Evolutionary conservation across 2,888 invertebrate genomes (phyloP), one percentile per base, ranked within the genome.

Genomic region (Trisateles emortualis): DNA sequence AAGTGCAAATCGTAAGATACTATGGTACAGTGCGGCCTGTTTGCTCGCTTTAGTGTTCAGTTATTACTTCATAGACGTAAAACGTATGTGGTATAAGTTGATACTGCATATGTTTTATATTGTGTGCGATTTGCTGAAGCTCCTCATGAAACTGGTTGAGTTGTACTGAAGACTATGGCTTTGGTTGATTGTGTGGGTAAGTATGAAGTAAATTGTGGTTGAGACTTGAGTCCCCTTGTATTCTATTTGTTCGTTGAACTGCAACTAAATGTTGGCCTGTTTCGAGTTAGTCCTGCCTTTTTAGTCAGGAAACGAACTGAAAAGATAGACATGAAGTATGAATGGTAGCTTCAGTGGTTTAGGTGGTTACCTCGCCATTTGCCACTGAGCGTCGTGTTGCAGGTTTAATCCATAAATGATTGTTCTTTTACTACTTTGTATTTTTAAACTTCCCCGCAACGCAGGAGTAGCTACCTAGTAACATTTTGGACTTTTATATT

Each of bases 121-220:
- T 40, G 81, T 77, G 49, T 90, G 92, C 58, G 92, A 92, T 52
- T 73, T 90, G 79, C 70, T 92, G 63, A 89, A 90, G 67, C 69
- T 91, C 10, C 68, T 92, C 33, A 88, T 92, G 82, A 91, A 92
- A 67, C 73, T 92, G 30, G 90, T 91, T 4, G 92, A 90, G 68
- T 74, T 89, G 45, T 89, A 88, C 59, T 90, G 81, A 86, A 59
- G 69, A 85, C 80, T 78, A 51, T 62, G 43, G 40, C 51, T 24
- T 22, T 78, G 68, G 68, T 64, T 53, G 52, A 48, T 39, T 51
- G 33, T 44, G 16, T 42, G 50, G 76, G 78, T 78, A 67, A 83
- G 82, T 76, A 11, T 40, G 58, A 40, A 39, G 6, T 26, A 6
- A 19, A 43, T 3, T 24, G 6, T 6, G 9, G 3, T 11, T 17